Conservation (phyloP, 2,113 vertebrate species). For the Bubo blakistoni region DNA sequence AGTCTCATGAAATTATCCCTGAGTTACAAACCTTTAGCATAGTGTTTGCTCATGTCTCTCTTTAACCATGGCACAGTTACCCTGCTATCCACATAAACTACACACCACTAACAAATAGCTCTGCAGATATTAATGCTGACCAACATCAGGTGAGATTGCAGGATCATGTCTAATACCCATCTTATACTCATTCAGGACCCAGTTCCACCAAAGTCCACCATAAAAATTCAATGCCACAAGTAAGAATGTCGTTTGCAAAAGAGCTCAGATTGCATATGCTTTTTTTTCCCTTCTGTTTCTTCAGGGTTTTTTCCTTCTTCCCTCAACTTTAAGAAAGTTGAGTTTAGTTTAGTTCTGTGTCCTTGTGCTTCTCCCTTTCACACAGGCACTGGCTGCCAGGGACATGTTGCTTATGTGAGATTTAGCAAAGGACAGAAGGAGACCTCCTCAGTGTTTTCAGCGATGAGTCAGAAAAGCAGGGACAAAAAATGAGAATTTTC, state of each 20-base stretch:
- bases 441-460: not conserved
- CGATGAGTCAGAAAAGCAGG: not conserved
- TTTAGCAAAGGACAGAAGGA: not conserved
- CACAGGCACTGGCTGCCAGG: not conserved
- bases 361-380: not conserved
- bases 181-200: not conserved
- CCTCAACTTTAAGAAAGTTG: not conserved
- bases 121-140: not conserved
- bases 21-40: not conserved
- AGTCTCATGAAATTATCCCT: not conserved
- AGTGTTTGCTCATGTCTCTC: not conserved
- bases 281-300: not conserved
- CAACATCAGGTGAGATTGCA: not conserved
- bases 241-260: not conserved
- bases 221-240: not conserved
- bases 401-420: not conserved
- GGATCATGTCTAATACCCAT: not conserved
- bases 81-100: not conserved
- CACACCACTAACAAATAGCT: not conserved
- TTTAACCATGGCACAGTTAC: not conserved
- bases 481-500: not conserved
- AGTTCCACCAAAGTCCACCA: not conserved
- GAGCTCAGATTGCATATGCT: not conserved
- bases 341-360: not conserved
- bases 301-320: not conserved